Percentiles rank a stretch among this genome's conserved stretches.
Evolutionary conservation across 2,113 vertebrate genomes (phyloP).

Genomic region (Crocuta crocuta): DNA sequence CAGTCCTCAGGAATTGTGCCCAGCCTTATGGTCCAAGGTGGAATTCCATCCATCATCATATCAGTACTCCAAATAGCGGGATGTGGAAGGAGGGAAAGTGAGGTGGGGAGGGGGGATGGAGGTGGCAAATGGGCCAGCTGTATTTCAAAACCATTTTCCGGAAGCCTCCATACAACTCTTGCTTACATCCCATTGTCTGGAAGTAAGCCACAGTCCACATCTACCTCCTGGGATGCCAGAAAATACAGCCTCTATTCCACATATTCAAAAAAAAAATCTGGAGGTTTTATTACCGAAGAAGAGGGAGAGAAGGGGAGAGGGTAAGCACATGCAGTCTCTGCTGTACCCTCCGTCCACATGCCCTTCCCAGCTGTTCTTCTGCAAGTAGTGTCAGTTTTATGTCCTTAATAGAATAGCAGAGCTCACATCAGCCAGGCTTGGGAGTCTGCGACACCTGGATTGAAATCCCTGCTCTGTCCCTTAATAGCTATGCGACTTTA

Average conservation of each 20-base stretch:
- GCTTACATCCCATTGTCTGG: not conserved
- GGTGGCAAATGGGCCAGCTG: no score
- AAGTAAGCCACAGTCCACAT: not conserved
- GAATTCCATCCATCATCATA: not conserved
- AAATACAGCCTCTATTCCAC: not conserved
- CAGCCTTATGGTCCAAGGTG: not conserved
- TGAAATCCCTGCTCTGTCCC: no score
- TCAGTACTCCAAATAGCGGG: not conserved
- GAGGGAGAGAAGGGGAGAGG: not conserved
- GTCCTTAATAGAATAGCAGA: not conserved
- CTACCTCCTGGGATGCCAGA: not conserved
- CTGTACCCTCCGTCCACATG: not conserved
- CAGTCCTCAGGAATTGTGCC: not conserved
- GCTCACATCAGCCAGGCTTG: no score
- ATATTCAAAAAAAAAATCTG: not conserved
- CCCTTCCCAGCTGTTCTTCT: not conserved
- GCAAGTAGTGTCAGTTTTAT: not conserved
- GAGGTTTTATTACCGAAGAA: not conserved
- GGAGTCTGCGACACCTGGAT: no score
- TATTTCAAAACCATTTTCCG: not conserved
- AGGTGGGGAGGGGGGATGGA: no score
- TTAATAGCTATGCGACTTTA: no score
- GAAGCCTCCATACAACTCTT: not conserved
- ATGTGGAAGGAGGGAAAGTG: not conserved
- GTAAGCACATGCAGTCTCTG: accelerated